Percentiles rank a stretch among this genome's conserved stretches.
Evolutionary conservation across 2,797 vertebrate genomes (phyloP).

Genomic region (Ctenosaura bakeri): DNA sequence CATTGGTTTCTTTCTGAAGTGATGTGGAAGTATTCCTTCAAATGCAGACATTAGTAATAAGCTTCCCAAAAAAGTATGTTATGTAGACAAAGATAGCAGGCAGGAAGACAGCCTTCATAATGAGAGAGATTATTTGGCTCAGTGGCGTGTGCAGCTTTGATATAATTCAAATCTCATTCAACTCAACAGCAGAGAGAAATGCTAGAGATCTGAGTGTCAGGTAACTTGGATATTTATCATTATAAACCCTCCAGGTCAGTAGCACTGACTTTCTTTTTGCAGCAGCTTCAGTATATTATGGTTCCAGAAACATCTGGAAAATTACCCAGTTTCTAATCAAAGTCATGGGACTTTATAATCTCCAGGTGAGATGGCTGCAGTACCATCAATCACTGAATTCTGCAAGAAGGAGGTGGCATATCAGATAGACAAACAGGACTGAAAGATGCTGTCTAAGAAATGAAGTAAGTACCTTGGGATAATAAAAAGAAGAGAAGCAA

Average conservation of each 20-base stretch:
- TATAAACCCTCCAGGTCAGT: slow-evolving; percentile 71
- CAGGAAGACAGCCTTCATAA: background rate
- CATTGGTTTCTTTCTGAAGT: background rate
- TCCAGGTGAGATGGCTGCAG: slow-evolving; percentile 60
- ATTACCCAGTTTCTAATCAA: slow-evolving; percentile 62
- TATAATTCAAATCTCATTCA: slow-evolving; percentile 11
- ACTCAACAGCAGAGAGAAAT: background rate
- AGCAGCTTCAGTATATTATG: slow-evolving; percentile 69
- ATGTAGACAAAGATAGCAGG: background rate
- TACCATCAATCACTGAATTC: slow-evolving; percentile 59
- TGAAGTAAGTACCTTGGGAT: background rate
- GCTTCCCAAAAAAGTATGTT: background rate
- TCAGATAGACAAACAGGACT: slow-evolving; percentile 19
- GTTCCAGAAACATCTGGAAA: slow-evolving; percentile 58
- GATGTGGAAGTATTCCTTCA: background rate
- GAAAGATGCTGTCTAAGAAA: slow-evolving; percentile 30
- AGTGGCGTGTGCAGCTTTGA: background rate
- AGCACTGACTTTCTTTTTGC: slow-evolving; percentile 63
- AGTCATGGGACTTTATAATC: slow-evolving; percentile 53
- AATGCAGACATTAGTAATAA: background rate
- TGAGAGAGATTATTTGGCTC: background rate
- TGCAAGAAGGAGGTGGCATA: slow-evolving; percentile 65
- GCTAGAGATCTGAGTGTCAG: background rate
- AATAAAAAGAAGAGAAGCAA: background rate
- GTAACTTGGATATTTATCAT: slow-evolving; percentile 56